A percentile compares a stretch with the other conserved stretches of the same genome.
These are phyloP conservation scores for Leiothrix lutea DNA, from an alignment of 2,113 vertebrate species.

Conservation along the genomic window DNA sequence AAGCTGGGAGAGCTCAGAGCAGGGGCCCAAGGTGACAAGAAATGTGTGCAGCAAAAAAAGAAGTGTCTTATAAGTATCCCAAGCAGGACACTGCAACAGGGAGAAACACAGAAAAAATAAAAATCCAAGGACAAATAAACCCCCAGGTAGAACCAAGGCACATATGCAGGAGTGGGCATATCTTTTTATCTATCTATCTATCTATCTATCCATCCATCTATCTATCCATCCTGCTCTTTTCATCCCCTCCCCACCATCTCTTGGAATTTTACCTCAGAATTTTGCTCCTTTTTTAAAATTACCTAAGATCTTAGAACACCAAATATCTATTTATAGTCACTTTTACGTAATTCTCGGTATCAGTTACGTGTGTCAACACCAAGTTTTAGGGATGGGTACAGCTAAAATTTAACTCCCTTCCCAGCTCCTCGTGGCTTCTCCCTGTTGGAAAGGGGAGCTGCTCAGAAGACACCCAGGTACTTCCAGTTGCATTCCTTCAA, in stretches of 20 bases:
- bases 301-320: background rate
- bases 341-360: background rate
- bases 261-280: background rate
- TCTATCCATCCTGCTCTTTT: background rate
- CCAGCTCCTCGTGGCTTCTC: background rate
- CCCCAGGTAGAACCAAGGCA: background rate
- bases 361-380: background rate
- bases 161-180: accelerated
- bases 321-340: background rate
- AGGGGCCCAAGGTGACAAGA: background rate
- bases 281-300: background rate
- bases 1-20: background rate
- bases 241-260: background rate
- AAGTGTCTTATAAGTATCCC: background rate
- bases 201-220: too few relatives aligned
- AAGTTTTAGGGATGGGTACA: background rate
- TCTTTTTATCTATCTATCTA: too few relatives aligned
- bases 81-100: background rate
- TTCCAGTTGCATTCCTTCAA: background rate
- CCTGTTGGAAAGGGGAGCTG: background rate
- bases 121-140: background rate
- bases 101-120: accelerated
- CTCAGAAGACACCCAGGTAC: background rate
- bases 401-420: background rate
- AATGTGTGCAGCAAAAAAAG: background rate